These are phyloP conservation scores for Agonum fuliginosum DNA, from an alignment of 2,888 invertebrate genomes.

Conservation along the genomic window DNA sequence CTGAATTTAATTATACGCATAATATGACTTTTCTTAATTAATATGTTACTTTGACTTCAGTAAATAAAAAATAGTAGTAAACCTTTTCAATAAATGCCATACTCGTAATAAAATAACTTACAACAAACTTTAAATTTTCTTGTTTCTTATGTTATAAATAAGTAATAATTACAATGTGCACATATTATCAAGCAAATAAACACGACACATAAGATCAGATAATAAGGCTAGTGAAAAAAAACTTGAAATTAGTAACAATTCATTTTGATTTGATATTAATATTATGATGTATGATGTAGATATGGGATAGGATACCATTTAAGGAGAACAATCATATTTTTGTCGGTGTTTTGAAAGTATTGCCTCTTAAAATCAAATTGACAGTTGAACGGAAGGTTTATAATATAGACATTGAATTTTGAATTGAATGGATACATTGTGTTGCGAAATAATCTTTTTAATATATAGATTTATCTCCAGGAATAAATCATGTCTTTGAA, in stretches of 20 bases:
- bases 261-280: slow-evolving; percentile 23
- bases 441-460: slow-evolving; percentile 40
- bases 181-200: background rate
- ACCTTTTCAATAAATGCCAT: too few relatives aligned
- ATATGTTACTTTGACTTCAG: too few relatives aligned
- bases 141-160: background rate
- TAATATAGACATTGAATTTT: slow-evolving; percentile 43
- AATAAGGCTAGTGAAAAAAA: background rate
- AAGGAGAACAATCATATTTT: slow-evolving; percentile 39
- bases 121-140: too few relatives aligned
- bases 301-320: slow-evolving; percentile 26
- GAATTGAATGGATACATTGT: slow-evolving; percentile 42
- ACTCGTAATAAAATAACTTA: too few relatives aligned
- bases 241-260: background rate
- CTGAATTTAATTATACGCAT: too few relatives aligned
- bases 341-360: slow-evolving; percentile 39
- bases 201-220: background rate
- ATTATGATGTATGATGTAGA: slow-evolving; percentile 4
- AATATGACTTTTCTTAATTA: too few relatives aligned
- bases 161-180: background rate
- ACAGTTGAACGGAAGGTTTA: slow-evolving; percentile 38
- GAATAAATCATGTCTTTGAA: slow-evolving; percentile 44
- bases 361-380: slow-evolving; percentile 28
- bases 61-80: too few relatives aligned
- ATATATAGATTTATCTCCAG: slow-evolving; percentile 38